These are phyloP conservation scores for Petrolisthes cinctipes DNA, from an alignment of 2,888 invertebrate species.

Conservation along the genomic window DNA sequence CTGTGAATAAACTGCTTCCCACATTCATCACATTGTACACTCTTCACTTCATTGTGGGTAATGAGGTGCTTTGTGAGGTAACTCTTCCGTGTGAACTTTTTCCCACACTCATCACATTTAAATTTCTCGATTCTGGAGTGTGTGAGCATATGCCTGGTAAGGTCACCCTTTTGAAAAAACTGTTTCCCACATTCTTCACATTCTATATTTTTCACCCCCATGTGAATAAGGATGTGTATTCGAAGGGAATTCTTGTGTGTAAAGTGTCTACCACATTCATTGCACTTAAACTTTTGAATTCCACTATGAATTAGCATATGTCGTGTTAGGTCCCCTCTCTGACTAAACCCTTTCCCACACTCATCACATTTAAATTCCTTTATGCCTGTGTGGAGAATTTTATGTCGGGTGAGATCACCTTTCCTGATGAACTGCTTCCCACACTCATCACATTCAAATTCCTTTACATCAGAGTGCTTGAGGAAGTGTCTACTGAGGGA, in stretches of 20 bases:
- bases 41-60: neutral
- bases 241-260: constrained; percentile 13
- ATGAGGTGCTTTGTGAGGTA: constrained; percentile 8
- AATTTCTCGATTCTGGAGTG: constrained; percentile 19
- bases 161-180: constrained; percentile 20
- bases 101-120: constrained; percentile 18
- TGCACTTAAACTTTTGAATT: constrained; percentile 21
- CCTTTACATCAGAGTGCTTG: neutral
- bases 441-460: neutral
- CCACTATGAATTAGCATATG: neutral
- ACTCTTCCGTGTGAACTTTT: neutral
- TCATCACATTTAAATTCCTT: constrained; percentile 1
- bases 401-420: neutral
- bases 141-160: constrained; percentile 1
- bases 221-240: constrained; percentile 26
- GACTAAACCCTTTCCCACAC: neutral
- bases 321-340: neutral
- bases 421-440: constrained; percentile 14
- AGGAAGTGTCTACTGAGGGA: neutral
- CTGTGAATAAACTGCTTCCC: constrained; percentile 6
- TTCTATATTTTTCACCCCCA: constrained; percentile 21
- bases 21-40: constrained; percentile 11
- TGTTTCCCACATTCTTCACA: constrained; percentile 35
- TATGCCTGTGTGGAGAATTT: constrained; percentile 4
- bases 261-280: constrained; percentile 26